Evolutionary conservation across 1,140 invertebrate species (phyloP), one percentile per base, ranked within the genome.

Genomic region (Caerostris darwini): DNA sequence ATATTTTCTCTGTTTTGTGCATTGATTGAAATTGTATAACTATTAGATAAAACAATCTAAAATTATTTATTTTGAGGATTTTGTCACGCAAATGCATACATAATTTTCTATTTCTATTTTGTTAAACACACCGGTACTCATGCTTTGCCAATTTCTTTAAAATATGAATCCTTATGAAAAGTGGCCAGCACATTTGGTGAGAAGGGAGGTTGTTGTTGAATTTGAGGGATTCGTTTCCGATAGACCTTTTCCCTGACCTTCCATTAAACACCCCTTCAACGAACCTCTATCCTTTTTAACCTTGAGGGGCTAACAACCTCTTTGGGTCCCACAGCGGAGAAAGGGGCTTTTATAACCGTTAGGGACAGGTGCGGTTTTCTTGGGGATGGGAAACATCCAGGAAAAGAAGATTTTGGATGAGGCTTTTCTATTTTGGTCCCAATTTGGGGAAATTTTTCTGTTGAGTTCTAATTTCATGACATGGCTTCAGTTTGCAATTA

Each of bases 231-330:
- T n/a, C 71, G 34, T 77, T 77, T 77, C 71, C 71, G 71, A 77
- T 77, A 77, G 71, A 77, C 71, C 71, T 77, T 50, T 77, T 50
- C 34, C 71, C 71, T 77, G 71, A 69, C 67, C 71, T 77, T 77
- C 34, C 71, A 77, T 77, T 2, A 34, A 77, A 77, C 69, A 77
- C 69, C 71, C 71, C 71, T 77, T 77, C 71, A 12, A 8, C 34
- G 71, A 77, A 77, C 71, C 71, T 77, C 71, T 91, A n/a, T 85
- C 82, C 91, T 58, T 87, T 92, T 93, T 93, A 87, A 82, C 91
- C 91, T 93, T 93, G 91, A 71, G 59, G 61, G 91, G 82, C 81
- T 87, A 93, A 69, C 91, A 93, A 93, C 91, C 91, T 87, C 82
- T 71, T 85, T 93, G 19, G 56, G 54, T 85, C 59, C 82, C 61